Percentiles rank a stretch among this genome's conserved stretches.
Evolutionary conservation across 53 echinoderm and acorn worm genomes (phyloP).

Genomic region (Holothuria leucospilota): DNA sequence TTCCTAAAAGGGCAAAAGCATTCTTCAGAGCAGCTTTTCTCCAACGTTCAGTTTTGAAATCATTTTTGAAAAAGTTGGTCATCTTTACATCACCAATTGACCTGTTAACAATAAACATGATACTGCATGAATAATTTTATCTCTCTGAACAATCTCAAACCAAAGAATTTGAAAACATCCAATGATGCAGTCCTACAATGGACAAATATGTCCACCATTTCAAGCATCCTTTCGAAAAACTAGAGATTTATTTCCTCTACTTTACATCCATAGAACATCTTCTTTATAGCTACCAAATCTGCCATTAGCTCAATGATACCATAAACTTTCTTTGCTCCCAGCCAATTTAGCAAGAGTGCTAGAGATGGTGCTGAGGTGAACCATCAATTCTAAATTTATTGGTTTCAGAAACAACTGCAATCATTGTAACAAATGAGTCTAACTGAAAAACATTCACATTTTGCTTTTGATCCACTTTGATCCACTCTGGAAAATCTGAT

Average conservation of each 20-base stretch:
- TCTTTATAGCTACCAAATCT: too few relatives aligned
- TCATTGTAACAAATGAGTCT: too few relatives aligned
- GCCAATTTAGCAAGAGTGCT: too few relatives aligned
- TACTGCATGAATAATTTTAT: not conserved
- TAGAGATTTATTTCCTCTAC: not conserved
- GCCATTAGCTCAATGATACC: too few relatives aligned
- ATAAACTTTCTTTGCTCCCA: too few relatives aligned
- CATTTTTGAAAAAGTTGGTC: slow-evolving; percentile 92
- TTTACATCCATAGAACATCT: too few relatives aligned
- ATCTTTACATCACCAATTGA: slow-evolving; percentile 79
- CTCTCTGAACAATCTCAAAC: not conserved
- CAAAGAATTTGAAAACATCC: not conserved
- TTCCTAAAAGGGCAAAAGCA: slow-evolving; percentile 92
- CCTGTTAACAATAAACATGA: slow-evolving; percentile 48
- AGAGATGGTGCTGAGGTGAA: too few relatives aligned
- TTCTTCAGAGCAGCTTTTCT: slow-evolving; percentile 98
- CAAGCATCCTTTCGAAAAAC: not conserved
- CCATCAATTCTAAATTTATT: too few relatives aligned
- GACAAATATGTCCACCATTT: not conserved
- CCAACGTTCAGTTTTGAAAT: slow-evolving; percentile 94
- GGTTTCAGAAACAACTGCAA: too few relatives aligned
- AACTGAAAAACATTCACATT: too few relatives aligned
- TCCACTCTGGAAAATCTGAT: too few relatives aligned
- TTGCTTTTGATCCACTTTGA: too few relatives aligned
- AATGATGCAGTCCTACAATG: not conserved